Conservation (phyloP, 1,140 invertebrate species). For the Hyles vespertilio region DNA sequence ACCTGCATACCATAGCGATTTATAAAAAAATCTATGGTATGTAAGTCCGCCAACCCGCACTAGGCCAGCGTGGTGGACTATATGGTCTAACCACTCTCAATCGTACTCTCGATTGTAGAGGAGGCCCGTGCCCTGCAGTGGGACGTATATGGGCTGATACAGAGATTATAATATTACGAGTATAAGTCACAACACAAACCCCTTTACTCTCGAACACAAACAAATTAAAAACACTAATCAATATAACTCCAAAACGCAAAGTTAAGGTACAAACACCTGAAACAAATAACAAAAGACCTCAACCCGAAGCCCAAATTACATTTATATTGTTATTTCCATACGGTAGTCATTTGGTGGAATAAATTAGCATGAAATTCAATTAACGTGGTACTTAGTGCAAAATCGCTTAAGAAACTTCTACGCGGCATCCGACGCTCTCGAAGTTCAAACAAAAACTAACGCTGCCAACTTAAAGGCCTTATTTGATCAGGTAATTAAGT, state of each 20-base stretch:
- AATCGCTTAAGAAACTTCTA: constrained; percentile 25
- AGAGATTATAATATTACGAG: no score
- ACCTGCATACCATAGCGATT: no score
- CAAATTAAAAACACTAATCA: background rate
- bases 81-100: no score
- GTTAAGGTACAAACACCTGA: background rate
- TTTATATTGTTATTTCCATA: constrained; percentile 20
- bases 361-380: constrained; percentile 39
- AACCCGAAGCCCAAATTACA: background rate
- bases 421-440: constrained; percentile 1
- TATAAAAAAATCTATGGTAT: no score
- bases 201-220: background rate
- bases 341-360: constrained; percentile 30
- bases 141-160: no score
- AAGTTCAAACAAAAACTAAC: constrained; percentile 22
- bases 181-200: no score
- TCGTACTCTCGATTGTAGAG: no score
- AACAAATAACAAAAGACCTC: background rate
- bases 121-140: no score
- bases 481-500: constrained; percentile 19
- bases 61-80: no score
- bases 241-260: background rate
- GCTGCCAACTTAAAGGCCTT: constrained; percentile 1
- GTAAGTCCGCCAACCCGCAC: no score
- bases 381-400: constrained; percentile 27